These are phyloP conservation scores for Drosophila monieri DNA, from an alignment of 2,888 invertebrate species.

Conservation along the genomic window DNA sequence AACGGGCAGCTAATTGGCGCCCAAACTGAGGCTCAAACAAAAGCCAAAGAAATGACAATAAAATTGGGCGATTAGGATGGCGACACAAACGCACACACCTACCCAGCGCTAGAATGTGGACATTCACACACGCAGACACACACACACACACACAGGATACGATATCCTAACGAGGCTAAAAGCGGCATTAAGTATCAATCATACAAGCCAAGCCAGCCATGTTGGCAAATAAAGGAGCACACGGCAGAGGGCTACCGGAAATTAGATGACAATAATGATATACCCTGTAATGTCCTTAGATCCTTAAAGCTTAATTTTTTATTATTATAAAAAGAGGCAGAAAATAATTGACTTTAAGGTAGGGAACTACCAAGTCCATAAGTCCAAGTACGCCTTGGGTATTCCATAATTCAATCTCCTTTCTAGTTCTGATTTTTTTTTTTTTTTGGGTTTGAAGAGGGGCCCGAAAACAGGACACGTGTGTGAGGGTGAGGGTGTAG, in stretches of 20 bases:
- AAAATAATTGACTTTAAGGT: too few relatives aligned
- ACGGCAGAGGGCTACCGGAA: neutral
- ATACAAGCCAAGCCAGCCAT: slow-evolving; percentile 41
- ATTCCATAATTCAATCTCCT: neutral
- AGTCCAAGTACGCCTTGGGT: neutral
- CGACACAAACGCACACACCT: slow-evolving; percentile 29
- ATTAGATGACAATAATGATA: neutral
- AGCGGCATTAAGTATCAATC: slow-evolving; percentile 71
- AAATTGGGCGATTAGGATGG: slow-evolving; percentile 64
- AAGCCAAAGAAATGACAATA: slow-evolving; percentile 73
- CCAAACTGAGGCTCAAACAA: slow-evolving; percentile 68
- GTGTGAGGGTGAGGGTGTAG: slow-evolving; percentile 33
- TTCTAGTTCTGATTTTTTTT: neutral
- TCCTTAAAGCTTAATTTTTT: too few relatives aligned
- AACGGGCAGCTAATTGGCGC: slow-evolving; percentile 68
- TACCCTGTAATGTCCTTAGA: neutral
- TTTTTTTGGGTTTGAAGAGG: slow-evolving; percentile 51
- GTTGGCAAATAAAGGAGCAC: slow-evolving; percentile 54
- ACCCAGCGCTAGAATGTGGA: slow-evolving; percentile 14
- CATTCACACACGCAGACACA: slow-evolving; percentile 1
- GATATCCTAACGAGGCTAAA: slow-evolving; percentile 76
- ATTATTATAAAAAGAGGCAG: too few relatives aligned
- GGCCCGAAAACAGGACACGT: slow-evolving; percentile 53
- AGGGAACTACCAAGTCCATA: too few relatives aligned
- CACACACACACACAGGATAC: slow-evolving; percentile 27